Conservation (phyloP, 2,113 vertebrate genomes). For the Sylvia atricapilla region DNA sequence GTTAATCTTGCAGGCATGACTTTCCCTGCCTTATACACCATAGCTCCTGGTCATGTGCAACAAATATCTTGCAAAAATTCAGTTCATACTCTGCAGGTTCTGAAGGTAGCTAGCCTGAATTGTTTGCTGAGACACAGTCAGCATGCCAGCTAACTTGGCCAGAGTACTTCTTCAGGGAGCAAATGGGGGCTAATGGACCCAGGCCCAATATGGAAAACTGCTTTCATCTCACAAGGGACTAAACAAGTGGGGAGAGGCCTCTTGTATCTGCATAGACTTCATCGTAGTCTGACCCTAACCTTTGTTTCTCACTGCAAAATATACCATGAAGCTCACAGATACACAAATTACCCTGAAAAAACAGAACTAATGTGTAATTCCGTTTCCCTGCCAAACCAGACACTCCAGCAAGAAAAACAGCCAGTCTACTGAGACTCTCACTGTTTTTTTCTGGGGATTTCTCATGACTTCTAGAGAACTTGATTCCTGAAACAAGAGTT, state of each 20-base stretch:
- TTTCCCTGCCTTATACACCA: neutral
- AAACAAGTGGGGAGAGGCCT: neutral
- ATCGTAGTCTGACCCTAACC: neutral
- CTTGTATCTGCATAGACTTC: neutral
- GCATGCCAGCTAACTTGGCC: neutral
- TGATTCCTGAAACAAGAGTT: neutral
- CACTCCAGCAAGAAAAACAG: neutral
- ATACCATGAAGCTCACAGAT: neutral
- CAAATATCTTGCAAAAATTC: neutral
- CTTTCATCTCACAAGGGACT: neutral
- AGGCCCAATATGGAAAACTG: neutral
- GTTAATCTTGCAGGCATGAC: neutral
- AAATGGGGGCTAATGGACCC: neutral
- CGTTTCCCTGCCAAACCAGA: neutral
- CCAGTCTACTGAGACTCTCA: neutral
- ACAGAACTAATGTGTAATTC: neutral
- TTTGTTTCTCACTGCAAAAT: neutral
- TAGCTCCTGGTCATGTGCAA: neutral
- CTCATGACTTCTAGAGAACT: neutral
- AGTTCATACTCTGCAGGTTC: neutral
- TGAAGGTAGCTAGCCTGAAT: neutral
- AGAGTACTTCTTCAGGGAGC: neutral
- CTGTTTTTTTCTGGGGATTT: neutral
- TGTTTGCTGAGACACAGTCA: neutral
- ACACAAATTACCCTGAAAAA: neutral